Evolutionary conservation across 1,140 invertebrate genomes (phyloP), one percentile per base, ranked within the genome.

Genomic region (Thrips palmi): DNA sequence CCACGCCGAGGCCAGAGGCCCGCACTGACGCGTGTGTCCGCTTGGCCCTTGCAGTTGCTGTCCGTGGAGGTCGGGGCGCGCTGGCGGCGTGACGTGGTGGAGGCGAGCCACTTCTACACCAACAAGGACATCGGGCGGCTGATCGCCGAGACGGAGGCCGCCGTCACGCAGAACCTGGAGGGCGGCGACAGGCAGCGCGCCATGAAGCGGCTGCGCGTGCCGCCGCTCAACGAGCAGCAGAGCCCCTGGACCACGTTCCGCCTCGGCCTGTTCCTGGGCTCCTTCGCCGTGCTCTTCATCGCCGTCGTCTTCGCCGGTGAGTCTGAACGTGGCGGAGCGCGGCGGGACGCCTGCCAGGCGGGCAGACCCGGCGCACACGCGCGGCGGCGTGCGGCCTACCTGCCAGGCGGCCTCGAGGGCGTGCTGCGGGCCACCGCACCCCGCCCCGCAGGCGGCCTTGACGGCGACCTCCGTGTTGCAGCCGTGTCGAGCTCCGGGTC

Each of bases 61-160:
- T 61, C 54, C 38, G 65, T 67, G 3, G 67, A 71, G 37, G 49
- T 55, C 24, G 73, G 74, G 14, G 60, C 61, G 12, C 66, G 74
- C 52, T 92, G 84, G 83, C 59, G 78, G 33, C 68, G 71, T 37
- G 68, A 77, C 37, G 68, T 82, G 49, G 82, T 93, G 2, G 85
- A 91, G 50, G 62, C 64, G 8, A 71, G 82, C 2, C 70, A 77
- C 36, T 93, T 93, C 57, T 79, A 85, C 55, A 77, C 71, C 0
- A 87, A 83, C 53, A 85, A 85, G 52, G 81, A 87, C 49, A 86
- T 91, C 33, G 79, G 85, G 51, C 73, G 80, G 33, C 55, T 91
- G 8, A 89, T 93, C 41, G 67, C 67, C 41, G 82, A 91, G 50
- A 82, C 79, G 1, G 86, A 92, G 58, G 69, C 68, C 43, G 55